Evolutionary conservation across 2,888 invertebrate genomes (phyloP).

Genomic region (Morpho achilles): DNA sequence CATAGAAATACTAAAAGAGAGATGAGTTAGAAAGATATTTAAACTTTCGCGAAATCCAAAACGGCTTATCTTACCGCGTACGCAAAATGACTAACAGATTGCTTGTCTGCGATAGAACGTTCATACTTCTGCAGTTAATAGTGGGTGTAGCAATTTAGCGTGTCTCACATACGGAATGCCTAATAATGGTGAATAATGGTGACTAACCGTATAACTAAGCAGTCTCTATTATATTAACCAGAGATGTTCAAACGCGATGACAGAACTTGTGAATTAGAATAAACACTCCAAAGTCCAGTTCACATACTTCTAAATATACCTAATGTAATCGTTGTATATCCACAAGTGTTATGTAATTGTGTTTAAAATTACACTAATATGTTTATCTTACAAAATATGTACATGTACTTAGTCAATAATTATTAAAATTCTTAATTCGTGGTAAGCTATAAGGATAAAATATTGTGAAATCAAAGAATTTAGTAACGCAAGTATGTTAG

Average conservation of each 20-base stretch:
- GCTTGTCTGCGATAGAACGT: conserved; percentile 36
- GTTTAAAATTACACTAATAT: conserved; percentile 17
- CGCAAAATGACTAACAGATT: conserved; percentile 33
- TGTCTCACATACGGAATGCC: conserved; percentile 62
- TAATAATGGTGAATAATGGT: conserved; percentile 47
- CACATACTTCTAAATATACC: conserved; percentile 18
- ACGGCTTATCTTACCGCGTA: conserved; percentile 2
- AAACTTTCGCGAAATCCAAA: conserved; percentile 15
- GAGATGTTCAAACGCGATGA: conserved; percentile 42
- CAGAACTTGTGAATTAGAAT: conserved; percentile 27
- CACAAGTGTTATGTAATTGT: conserved; percentile 14
- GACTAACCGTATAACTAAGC: conserved; percentile 16
- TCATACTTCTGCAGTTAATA: conserved; percentile 38
- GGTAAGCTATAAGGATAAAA: too few species aligned
- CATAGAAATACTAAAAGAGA: background rate
- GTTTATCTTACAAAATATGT: conserved; percentile 7
- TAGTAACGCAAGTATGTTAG: too few species aligned
- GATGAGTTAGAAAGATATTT: conserved; percentile 1
- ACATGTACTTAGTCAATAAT: too few species aligned
- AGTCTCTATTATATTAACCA: conserved; percentile 40
- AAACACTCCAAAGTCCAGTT: conserved; percentile 16
- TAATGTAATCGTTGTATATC: conserved; percentile 19
- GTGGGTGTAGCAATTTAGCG: conserved; percentile 45
- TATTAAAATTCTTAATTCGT: too few species aligned
- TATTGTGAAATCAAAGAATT: too few species aligned